These are phyloP conservation scores for Ennomos fuscantarius DNA, from an alignment of 2,888 invertebrate species.

Conservation along the genomic window DNA sequence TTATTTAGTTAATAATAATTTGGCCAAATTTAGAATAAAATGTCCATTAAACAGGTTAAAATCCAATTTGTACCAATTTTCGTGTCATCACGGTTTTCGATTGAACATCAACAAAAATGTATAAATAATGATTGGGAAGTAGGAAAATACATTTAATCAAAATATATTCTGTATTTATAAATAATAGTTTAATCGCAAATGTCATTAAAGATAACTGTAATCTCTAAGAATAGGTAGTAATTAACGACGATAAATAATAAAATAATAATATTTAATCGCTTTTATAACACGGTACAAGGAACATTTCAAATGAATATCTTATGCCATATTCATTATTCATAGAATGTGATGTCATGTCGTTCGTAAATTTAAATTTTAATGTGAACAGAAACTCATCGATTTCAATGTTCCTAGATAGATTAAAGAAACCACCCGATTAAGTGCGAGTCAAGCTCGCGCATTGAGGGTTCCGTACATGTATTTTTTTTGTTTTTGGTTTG, in stretches of 20 bases:
- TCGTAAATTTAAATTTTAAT: not conserved
- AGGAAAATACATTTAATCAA: conserved; percentile 9
- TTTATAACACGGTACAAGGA: conserved; percentile 23
- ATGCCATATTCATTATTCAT: conserved; percentile 22
- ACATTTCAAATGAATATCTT: conserved; percentile 25
- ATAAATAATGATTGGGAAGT: not conserved
- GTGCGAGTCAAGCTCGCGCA: not conserved
- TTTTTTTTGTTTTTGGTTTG: too few relatives aligned
- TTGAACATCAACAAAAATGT: too few relatives aligned
- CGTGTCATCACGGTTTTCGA: not conserved
- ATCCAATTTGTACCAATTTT: too few relatives aligned
- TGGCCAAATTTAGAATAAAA: too few relatives aligned
- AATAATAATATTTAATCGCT: conserved; percentile 27
- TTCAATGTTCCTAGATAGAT: not conserved
- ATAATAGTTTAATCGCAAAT: conserved; percentile 26
- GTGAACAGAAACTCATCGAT: not conserved
- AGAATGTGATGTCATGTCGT: conserved; percentile 6
- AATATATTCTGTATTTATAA: conserved; percentile 10
- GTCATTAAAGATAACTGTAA: conserved; percentile 24
- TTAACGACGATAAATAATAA: conserved; percentile 36
- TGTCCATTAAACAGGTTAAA: too few relatives aligned
- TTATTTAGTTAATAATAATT: too few relatives aligned
- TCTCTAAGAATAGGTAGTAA: conserved; percentile 23
- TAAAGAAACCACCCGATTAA: not conserved
- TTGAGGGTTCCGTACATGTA: too few relatives aligned